Percentiles rank a stretch among this genome's conserved stretches.
These are phyloP conservation scores for Helicoverpa zea DNA, from an alignment of 1,140 invertebrate genomes.

Conservation along the genomic window DNA sequence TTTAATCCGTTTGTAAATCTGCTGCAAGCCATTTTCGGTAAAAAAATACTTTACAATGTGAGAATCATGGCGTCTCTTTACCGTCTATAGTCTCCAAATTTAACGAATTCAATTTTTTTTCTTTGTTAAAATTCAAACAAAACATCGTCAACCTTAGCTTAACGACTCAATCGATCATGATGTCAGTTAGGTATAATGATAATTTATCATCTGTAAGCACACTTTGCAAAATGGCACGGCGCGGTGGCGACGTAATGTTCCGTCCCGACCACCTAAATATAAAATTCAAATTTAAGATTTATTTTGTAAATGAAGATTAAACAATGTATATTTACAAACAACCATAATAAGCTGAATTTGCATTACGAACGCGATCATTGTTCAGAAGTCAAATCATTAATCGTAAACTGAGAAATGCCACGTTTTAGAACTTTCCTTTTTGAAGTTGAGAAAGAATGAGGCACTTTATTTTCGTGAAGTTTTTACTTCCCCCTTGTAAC, in stretches of 20 bases:
- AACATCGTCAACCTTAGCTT: conserved; percentile 43
- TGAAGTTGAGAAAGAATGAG: background rate
- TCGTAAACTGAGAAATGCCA: background rate
- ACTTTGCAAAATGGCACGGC: conserved; percentile 51
- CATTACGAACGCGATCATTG: background rate
- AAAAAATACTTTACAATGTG: background rate
- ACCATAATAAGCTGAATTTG: conserved; percentile 17
- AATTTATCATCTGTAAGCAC: conserved; percentile 58
- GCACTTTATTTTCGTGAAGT: conserved; percentile 27
- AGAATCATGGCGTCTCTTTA: too few relatives aligned
- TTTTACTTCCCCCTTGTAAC: conserved; percentile 32
- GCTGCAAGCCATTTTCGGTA: background rate
- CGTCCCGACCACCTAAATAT: conserved; percentile 33
- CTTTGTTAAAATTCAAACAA: conserved; percentile 39
- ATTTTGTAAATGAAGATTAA: conserved; percentile 37
- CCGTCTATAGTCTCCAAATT: background rate
- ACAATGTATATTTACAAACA: conserved; percentile 37
- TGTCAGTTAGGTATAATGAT: conserved; percentile 56
- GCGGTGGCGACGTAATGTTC: conserved; percentile 39
- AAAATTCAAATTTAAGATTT: conserved; percentile 42
- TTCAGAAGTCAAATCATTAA: background rate
- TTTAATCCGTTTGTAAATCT: conserved; percentile 14
- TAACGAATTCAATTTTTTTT: conserved; percentile 19
- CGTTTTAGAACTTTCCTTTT: conserved; percentile 1
- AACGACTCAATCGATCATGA: conserved; percentile 53